Evolutionary conservation across 2,888 invertebrate species (phyloP), one percentile per base, ranked within the genome.

Genomic region (Machimus atricapillus): DNA sequence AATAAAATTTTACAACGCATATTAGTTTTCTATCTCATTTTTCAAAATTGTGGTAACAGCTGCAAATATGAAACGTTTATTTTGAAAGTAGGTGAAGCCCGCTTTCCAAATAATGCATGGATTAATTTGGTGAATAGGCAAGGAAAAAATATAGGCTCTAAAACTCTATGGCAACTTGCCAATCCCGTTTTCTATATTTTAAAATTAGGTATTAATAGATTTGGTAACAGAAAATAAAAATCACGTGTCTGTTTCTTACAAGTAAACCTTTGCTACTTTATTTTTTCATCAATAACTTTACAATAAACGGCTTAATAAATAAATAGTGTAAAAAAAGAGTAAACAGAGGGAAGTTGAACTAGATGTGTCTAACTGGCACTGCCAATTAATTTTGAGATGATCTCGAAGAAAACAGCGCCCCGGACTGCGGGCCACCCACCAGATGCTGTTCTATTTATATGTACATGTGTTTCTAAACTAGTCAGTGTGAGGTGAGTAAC

Each of bases 231-330:
- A 14, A 76, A 37, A 76, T 12, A 27, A 76, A 76, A 76, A 76
- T 46, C 9, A n/a, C n/a, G n/a, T n/a, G n/a, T 14, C 37, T 76
- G 19, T 52, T 74, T 81, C 81, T 81, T 81, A 81, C 27, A 81
- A 81, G 81, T 81, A 81, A 81, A 81, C 46, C 52, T 81, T 81
- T 81, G 81, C 56, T 81, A 81, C 31, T 81, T 81, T 81, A 81
- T 81, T 56, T 81, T 78, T 78, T 78, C 78, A 43, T 78, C 19
- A 78, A 78, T 78, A 78, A 78, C 3, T 81, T 81, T 81, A 81
- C 81, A 81, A 8, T 27, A 81, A 81, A 56, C 31, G 43, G 19
- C 81, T 81, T 81, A 81, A 56, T 81, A 81, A 81, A 81, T 81
- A 52, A 81, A 81, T 81, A 81, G 56, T 52, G 56, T 81, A 81